These are phyloP conservation scores for Pseudanteris insignis DNA, from an alignment of 2,888 invertebrate genomes.

Conservation along the genomic window DNA sequence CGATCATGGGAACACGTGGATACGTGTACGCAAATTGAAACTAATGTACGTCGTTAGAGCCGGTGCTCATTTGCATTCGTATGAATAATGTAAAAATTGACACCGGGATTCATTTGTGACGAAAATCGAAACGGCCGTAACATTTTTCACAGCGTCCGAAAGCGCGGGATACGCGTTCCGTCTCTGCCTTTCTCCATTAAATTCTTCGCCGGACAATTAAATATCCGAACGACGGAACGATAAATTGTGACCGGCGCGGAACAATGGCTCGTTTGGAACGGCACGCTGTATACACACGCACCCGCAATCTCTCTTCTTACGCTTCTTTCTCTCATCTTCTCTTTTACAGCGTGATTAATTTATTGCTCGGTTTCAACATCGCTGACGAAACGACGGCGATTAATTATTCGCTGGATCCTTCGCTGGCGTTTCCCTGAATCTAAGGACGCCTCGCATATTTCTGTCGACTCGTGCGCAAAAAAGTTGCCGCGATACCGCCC, in stretches of 20 bases:
- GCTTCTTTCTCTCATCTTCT: conserved; percentile 33
- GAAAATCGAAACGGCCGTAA: conserved; percentile 19
- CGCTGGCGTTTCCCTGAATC: conserved; percentile 39
- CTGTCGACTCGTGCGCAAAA: conserved; percentile 38
- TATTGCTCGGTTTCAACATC: conserved; percentile 46
- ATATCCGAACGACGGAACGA: conserved; percentile 49
- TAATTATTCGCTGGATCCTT: conserved; percentile 46
- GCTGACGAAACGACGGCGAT: conserved; percentile 47
- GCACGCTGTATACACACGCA: conserved; percentile 40
- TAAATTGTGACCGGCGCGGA: conserved; percentile 48
- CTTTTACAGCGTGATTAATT: conserved; percentile 44
- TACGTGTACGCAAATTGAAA: conserved; percentile 14
- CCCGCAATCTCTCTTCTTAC: conserved; percentile 32
- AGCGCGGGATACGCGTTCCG: conserved; percentile 24
- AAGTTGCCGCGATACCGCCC: conserved; percentile 23
- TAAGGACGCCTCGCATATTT: conserved; percentile 42
- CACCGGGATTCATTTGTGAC: conserved; percentile 17
- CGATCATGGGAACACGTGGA: not conserved
- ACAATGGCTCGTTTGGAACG: conserved; percentile 42
- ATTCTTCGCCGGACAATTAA: conserved; percentile 48
- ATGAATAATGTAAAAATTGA: conserved; percentile 17
- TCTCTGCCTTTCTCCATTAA: conserved; percentile 39
- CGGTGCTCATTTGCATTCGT: conserved; percentile 9
- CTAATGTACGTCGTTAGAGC: conserved; percentile 13
- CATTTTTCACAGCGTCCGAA: conserved; percentile 32